These are phyloP conservation scores for Danaus plexippus DNA, from an alignment of 1,140 invertebrate species.

Conservation along the genomic window DNA sequence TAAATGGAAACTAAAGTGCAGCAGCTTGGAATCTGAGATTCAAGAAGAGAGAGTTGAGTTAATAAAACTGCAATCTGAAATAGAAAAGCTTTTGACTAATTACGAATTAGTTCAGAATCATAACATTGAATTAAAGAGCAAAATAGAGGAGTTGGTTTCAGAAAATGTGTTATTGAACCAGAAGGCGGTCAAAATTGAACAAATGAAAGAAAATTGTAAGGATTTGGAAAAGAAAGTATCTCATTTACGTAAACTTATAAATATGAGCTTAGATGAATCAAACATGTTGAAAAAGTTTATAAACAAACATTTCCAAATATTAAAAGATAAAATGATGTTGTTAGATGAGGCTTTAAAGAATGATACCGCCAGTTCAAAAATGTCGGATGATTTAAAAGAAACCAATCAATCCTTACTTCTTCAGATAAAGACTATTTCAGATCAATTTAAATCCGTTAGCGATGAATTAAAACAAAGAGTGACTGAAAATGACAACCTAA, in stretches of 20 bases:
- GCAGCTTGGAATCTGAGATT: conserved; percentile 51
- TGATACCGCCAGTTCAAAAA: conserved; percentile 19
- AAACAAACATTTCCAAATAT: conserved; percentile 13
- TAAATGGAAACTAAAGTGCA: conserved; percentile 53
- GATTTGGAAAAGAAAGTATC: conserved; percentile 26
- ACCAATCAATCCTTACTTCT: conserved; percentile 30
- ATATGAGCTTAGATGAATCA: conserved; percentile 31
- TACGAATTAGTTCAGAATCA: conserved; percentile 49
- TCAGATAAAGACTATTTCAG: conserved; percentile 22
- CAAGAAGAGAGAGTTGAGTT: conserved; percentile 67
- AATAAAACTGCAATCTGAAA: conserved; percentile 60
- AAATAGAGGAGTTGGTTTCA: conserved; percentile 34
- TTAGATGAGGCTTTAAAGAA: conserved; percentile 20
- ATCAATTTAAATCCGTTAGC: conserved; percentile 21
- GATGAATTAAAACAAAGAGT: conserved; percentile 25
- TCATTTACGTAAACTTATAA: conserved; percentile 27
- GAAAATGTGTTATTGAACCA: conserved; percentile 32
- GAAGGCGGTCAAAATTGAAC: conserved; percentile 20
- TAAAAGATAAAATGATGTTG: conserved; percentile 28
- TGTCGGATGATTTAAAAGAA: conserved; percentile 27
- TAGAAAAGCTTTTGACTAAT: conserved; percentile 60
- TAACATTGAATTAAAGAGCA: conserved; percentile 40
- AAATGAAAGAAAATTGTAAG: conserved; percentile 21
- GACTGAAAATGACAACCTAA: conserved; percentile 31
- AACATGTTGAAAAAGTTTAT: conserved; percentile 30